Conservation (phyloP, 1,140 invertebrate genomes). For the Apocrypta bakeri region DNA sequence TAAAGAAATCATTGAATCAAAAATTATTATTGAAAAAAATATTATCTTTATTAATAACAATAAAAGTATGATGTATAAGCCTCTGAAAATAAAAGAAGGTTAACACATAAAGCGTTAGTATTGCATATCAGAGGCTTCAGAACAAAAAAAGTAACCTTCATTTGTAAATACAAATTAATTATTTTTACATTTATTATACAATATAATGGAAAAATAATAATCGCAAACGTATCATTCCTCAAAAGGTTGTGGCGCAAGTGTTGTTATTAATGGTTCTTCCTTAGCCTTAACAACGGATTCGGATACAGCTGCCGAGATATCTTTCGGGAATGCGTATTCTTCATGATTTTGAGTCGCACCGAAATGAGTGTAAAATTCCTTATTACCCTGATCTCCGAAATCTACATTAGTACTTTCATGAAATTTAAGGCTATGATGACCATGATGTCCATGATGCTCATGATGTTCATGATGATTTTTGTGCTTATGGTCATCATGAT, state of each 20-base stretch:
- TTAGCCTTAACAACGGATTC: slow-evolving; percentile 2
- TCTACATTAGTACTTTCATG: not conserved
- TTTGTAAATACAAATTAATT: slow-evolving; percentile 8
- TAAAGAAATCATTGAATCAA: not conserved
- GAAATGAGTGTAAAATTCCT: not conserved
- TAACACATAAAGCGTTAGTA: not conserved
- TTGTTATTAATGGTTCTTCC: not conserved
- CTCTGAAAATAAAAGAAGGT: slow-evolving; percentile 8
- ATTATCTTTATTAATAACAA: slow-evolving; percentile 43
- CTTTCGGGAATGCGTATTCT: slow-evolving; percentile 22
- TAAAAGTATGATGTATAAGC: slow-evolving; percentile 10
- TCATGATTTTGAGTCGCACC: slow-evolving; percentile 35
- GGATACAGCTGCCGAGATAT: not conserved
- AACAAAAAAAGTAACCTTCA: not conserved
- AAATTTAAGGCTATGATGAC: not conserved
- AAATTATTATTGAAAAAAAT: not conserved
- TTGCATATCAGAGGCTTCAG: not conserved
- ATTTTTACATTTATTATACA: slow-evolving; percentile 30
- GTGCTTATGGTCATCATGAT: slow-evolving; percentile 17
- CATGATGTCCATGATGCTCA: slow-evolving; percentile 31
- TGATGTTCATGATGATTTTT: not conserved
- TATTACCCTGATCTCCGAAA: not conserved
- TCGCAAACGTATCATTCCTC: not conserved
- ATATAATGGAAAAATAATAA: not conserved
- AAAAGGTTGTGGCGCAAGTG: not conserved